These are phyloP conservation scores for Tachycineta bicolor DNA, from an alignment of 2,113 vertebrate species.

Conservation along the genomic window DNA sequence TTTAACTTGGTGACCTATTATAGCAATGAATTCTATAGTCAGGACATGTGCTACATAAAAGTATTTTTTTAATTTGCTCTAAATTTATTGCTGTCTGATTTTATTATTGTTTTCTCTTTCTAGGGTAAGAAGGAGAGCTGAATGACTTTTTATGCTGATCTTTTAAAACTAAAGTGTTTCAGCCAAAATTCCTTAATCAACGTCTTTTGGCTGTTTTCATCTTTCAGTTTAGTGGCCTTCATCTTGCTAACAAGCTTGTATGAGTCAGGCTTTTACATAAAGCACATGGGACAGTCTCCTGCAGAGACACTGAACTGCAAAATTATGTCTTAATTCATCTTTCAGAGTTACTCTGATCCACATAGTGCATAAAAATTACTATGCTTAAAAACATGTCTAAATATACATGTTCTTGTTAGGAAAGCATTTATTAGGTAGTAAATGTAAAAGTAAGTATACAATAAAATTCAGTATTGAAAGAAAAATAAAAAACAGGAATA, in stretches of 20 bases:
- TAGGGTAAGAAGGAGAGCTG: slow-evolving; percentile 35
- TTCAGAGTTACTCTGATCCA: not conserved
- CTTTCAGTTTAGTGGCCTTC: slow-evolving; percentile 1
- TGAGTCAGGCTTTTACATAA: slow-evolving; percentile 32
- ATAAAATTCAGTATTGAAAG: not conserved
- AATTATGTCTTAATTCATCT: not conserved
- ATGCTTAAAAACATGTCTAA: not conserved
- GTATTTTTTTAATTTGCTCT: slow-evolving; percentile 43
- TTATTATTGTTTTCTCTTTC: slow-evolving; percentile 49
- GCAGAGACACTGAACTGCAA: not conserved
- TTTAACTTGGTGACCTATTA: slow-evolving; percentile 49
- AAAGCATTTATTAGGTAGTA: not conserved
- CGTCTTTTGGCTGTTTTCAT: not conserved
- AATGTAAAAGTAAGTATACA: not conserved
- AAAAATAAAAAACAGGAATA: not conserved
- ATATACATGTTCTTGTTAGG: not conserved
- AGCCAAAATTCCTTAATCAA: not conserved
- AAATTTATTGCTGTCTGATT: slow-evolving; percentile 46
- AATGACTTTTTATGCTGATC: slow-evolving; percentile 35
- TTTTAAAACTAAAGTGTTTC: slow-evolving; percentile 5
- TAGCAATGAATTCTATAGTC: slow-evolving; percentile 7
- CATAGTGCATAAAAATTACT: not conserved
- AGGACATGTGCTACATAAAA: slow-evolving; percentile 41
- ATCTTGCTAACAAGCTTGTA: not conserved
- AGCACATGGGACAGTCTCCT: not conserved